Evolutionary conservation across 2,888 invertebrate species (phyloP), one percentile per base, ranked within the genome.

Genomic region (Caprella mutica): DNA sequence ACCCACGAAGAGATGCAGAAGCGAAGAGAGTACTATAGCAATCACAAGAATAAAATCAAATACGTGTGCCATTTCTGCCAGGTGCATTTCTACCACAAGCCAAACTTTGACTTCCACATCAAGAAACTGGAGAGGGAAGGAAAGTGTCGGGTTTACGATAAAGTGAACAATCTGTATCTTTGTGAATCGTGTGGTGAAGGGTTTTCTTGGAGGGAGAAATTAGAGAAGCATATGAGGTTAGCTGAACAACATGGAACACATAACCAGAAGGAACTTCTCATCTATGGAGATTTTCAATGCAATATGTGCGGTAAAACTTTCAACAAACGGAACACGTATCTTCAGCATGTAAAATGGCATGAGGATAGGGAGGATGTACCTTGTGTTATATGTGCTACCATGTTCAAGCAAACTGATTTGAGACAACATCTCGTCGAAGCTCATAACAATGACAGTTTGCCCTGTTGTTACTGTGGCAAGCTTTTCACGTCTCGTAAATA

Each of bases 281-380:
- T 64, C 53, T 64, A 53, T 33, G 64, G 64, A 14, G 64, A 64
- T 33, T 64, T 64, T 35, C 64, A 64, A 54, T 64, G 64, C 42
- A 64, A 58, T 42, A 64, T 64, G 64, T 64, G 64, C 43, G 64
- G 64, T 12, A 64, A 64, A 51, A 64, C 64, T 3, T 64, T 64
- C 46, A 64, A 64, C 51, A 64, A 64, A 42, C 60, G 64, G 19
- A 64, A 59, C 17, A 64, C 64, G 1, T 64, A 60, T 29, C 21
- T 64, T 9, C 60, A 60, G 43, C 64, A 64, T 29, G 50, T 60
- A n/a, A 64, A 64, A 33, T 64, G 64, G 64, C 64, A 64, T 17
- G 64, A 64, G 27, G 64, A 64, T 30, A 43, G 64, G 12, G 64
- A 64, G 33, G 64, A 64, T 40, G 56, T 64, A 19, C 64, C 64